These are phyloP conservation scores for Aphidius gifuensis DNA, from an alignment of 1,140 invertebrate genomes.

Conservation along the genomic window DNA sequence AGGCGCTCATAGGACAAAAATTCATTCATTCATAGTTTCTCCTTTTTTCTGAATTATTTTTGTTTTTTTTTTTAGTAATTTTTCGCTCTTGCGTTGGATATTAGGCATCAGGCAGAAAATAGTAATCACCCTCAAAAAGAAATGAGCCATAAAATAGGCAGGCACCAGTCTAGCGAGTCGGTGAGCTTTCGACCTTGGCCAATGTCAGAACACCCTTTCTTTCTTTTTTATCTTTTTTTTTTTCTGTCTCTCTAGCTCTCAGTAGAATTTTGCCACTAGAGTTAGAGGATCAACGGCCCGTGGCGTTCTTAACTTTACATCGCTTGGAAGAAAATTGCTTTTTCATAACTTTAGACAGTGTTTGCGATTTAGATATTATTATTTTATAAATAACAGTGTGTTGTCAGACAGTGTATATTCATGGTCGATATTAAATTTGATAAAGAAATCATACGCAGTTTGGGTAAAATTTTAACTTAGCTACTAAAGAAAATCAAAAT, in stretches of 20 bases:
- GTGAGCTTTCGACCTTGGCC: background rate
- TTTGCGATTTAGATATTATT: background rate
- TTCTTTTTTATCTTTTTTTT: too few species aligned
- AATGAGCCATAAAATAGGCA: constrained; percentile 12
- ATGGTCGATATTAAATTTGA: too few species aligned
- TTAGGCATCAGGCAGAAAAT: background rate
- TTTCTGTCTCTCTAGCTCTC: too few species aligned
- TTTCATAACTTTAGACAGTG: background rate
- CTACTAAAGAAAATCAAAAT: too few species aligned
- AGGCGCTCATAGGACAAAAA: too few species aligned
- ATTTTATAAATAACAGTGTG: too few species aligned
- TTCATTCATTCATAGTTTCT: too few species aligned
- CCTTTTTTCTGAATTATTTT: too few species aligned
- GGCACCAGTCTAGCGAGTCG: background rate
- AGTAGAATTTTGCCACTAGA: background rate
- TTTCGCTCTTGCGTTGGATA: background rate
- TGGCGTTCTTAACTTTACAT: background rate
- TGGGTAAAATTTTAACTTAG: too few species aligned
- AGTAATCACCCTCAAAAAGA: background rate
- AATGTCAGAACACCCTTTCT: background rate
- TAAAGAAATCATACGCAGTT: too few species aligned
- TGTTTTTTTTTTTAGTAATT: too few species aligned
- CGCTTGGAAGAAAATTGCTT: background rate
- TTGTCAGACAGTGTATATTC: too few species aligned
- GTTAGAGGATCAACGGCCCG: constrained; percentile 2